Base-by-base conservation (phyloP, 1,140 invertebrate genomes). In the Pseudobourletiella spinata region DNA sequence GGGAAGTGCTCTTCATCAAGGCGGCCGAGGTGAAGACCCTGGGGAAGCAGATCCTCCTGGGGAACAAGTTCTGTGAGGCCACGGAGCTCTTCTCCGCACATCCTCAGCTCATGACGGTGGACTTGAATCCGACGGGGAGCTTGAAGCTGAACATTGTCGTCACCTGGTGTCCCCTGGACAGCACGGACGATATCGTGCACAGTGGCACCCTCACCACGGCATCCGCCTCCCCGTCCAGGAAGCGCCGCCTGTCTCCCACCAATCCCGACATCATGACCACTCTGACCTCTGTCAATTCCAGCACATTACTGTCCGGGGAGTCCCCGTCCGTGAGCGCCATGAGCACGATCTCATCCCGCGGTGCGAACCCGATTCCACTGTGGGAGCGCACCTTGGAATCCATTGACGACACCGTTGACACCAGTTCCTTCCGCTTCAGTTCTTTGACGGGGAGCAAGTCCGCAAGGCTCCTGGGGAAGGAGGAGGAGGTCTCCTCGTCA, bases 51-150 rank as follows among this genome's bases (percentile, higher is more conserved):
- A 69, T 73, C 44, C 50, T 79, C 6, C 73, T 85, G 18, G 82
- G 80, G 25, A 79, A 83, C 70, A 82, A 82, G 69, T 77, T 76
- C 63, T 84, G 83, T 74, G 82, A 84, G 68, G 80, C 79, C 11
- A 76, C 77, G 52, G 80, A 83, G 59, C 74, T 85, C 20, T 83
- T 83, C 69, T 79, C 78, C 24, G 74, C 80, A 28, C 77, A 82
- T 59, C 79, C 81, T n/a, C 83, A 84, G 70, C 72, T 83, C 24
- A 81, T 84, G 79, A 83, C 83, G 2, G 79, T 84, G 71, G 83
- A 81, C 71, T 74, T 85, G 59, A 85, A 84, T 72, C 73, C 78
- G 16, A 80, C 77, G 64, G 83, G 83, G 57, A 81, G 81, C n/a
- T 73, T 84, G 29, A 84, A 84, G 74, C 74, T 85, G 35, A 81